Evolutionary conservation across 2,113 vertebrate species (phyloP), one percentile per base, ranked within the genome.

Genomic region (Labeo catla): DNA sequence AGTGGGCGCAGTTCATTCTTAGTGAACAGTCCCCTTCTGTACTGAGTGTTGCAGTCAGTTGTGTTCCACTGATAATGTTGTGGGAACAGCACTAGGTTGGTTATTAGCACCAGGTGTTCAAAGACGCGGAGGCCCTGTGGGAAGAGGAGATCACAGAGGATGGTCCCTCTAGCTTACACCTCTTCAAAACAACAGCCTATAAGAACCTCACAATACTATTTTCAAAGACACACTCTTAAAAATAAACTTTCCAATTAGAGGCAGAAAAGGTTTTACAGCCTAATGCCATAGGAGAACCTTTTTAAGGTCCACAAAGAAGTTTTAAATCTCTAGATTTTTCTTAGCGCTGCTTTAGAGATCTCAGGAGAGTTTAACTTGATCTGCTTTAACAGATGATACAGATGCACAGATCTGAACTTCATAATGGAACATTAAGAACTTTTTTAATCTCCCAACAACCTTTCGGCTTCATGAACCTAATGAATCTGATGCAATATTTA

Each of bases 101-200:
- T 52, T 76, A 82, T 86, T 72, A 86, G 23, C 43, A 86, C 80
- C 74, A 84, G 76, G 76, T 85, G 87, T 73, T 65, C 66, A 57
- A 72, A 73, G 66, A 36, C 12, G 63, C 23, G 1, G 19, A 63
- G 6, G 57, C 23, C 39, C 36, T 63, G n/a, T 63, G 57, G 54
- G 50, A 78, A 47, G 72, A 63, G 8, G 47, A 63, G 21, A 86
- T 81, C 79, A 49, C 79, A 81, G n/a, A 45, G 61, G 61, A 81
- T 6, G 4, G 43, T 81, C 13, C 63, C 61, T 81, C 23, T 39
- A 63, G 77, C 21, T 21, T 66, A 49, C 59, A 66, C 59, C 59
- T 81, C 39, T 81, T 15, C 59, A 81, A 68, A 76, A 85, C 84
- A 70, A 36, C 47, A 76, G 36, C 45, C 61, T 39, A 23, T 19